These are phyloP conservation scores for Conistra vaccinii DNA, from an alignment of 2,888 invertebrate genomes.

Conservation along the genomic window DNA sequence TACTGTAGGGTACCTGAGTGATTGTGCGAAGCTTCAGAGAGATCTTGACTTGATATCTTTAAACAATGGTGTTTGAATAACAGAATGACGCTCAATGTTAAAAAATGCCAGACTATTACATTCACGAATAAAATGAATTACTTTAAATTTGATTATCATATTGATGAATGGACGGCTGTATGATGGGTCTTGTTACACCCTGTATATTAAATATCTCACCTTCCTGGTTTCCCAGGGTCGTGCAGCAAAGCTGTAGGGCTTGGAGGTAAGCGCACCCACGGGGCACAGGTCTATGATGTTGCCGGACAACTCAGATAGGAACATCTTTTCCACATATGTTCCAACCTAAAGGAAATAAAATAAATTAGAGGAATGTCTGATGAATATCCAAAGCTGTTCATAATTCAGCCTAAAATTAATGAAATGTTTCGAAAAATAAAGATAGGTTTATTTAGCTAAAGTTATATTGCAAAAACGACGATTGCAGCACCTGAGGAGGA, in stretches of 20 bases:
- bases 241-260: slow-evolving; percentile 99
- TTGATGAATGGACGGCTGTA: background rate
- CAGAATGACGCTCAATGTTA: too few species aligned
- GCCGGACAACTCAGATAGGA: slow-evolving; percentile 98
- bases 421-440: background rate
- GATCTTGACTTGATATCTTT: too few species aligned
- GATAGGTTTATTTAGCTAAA: background rate
- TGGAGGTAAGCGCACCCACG: slow-evolving; percentile 99
- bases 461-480: background rate
- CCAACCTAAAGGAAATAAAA: slow-evolving; percentile 92
- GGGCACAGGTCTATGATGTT: slow-evolving; percentile 99
- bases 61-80: too few species aligned
- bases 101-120: too few species aligned
- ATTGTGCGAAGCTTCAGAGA: too few species aligned
- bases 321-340: slow-evolving; percentile 99
- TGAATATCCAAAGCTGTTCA: background rate
- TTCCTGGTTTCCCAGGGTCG: slow-evolving; percentile 99
- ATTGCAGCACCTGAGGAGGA: background rate
- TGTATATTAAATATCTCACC: slow-evolving; percentile 77
- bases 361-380: background rate
- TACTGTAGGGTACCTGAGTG: too few species aligned
- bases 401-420: background rate
- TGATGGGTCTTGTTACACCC: background rate
- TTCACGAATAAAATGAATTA: too few species aligned
- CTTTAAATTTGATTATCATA: too few species aligned